Evolutionary conservation across 1,140 invertebrate species (phyloP).

Genomic region (Thaumetopoea pityocampa): DNA sequence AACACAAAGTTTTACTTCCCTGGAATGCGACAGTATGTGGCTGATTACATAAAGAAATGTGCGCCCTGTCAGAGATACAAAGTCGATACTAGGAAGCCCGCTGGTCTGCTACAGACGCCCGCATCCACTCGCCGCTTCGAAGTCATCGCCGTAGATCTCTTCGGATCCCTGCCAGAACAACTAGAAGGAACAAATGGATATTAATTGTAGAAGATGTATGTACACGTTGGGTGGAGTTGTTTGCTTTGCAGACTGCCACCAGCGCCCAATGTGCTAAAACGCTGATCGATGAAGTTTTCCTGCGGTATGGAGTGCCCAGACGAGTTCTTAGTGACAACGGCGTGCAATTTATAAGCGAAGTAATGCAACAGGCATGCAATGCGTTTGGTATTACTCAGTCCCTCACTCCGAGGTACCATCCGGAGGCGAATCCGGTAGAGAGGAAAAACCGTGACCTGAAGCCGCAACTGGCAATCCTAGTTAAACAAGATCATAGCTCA

Average conservation of each 20-base stretch:
- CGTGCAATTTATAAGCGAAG: slow-evolving; percentile 30
- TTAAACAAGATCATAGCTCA: slow-evolving; percentile 37
- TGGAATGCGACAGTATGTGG: slow-evolving; percentile 27
- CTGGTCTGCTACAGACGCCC: slow-evolving; percentile 19
- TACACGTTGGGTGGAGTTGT: slow-evolving; percentile 35
- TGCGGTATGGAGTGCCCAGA: slow-evolving; percentile 32
- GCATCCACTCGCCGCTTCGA: slow-evolving; percentile 18
- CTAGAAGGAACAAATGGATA: slow-evolving; percentile 20
- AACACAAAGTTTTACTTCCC: slow-evolving; percentile 27
- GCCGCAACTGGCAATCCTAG: slow-evolving; percentile 41
- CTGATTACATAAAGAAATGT: slow-evolving; percentile 23
- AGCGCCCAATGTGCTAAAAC: slow-evolving; percentile 32
- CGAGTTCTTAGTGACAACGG: slow-evolving; percentile 43
- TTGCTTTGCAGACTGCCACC: slow-evolving; percentile 17
- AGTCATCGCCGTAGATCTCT: slow-evolving; percentile 27
- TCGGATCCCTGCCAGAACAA: slow-evolving; percentile 23
- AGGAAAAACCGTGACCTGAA: slow-evolving; percentile 58
- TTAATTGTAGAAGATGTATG: slow-evolving; percentile 23
- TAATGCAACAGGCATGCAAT: slow-evolving; percentile 46
- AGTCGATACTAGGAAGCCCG: slow-evolving; percentile 16
- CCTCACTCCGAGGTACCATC: slow-evolving; percentile 47
- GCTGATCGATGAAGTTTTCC: slow-evolving; percentile 24
- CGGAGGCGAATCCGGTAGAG: slow-evolving; percentile 56
- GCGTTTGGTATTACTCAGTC: slow-evolving; percentile 38
- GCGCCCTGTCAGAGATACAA: slow-evolving; percentile 24